Base-by-base conservation (phyloP, 2,888 invertebrate genomes). In the Ophonus ardosiacus region DNA sequence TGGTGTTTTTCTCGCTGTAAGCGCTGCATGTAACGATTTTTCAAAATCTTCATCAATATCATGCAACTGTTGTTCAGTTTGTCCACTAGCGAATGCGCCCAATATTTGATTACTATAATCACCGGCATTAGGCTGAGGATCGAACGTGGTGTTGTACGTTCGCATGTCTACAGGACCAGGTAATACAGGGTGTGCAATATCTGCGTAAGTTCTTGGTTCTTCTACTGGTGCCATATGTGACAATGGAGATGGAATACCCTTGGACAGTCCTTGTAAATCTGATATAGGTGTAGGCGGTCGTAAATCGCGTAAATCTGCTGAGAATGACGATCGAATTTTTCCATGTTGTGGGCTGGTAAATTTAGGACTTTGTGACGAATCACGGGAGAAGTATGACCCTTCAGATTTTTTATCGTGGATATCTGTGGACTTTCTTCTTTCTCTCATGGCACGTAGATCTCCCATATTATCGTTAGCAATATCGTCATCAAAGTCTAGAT, bases 81-180 rank as follows among this genome's bases (percentile, higher is more conserved):
- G 94, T 59, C 94, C 95, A 84, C 93, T 93, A 57, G 94, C 94
- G 88, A 96, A 96, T 7, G 93, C 93, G 18, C 94, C 94, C 6
- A 95, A 88, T 68, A 96, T 90, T 89, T 96, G 94, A 88, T 93
- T 94, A 84, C 93, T 93, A 87, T 93, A 94, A 0, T 94, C 93
- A 86, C 95, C 95, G 86, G 93, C 93, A 18, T 94, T 92, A 1
- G 92, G 92, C 85, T 93, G 93, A 31, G 93, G 93, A 86, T 95
- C 95, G 85, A 93, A 92, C 0, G 93, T 92, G 38, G 92, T 93
- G 89, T 94, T 96, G 90, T 97, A 97, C 0, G 97, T 97, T 81
- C 97, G 94, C 97, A 97, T 97, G 90, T 97, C 97, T 0, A 97
- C 97, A 0, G 97, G 97, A 0, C 97, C 97, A 0, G 97, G 97